Percentiles rank a stretch among this genome's conserved stretches.
Evolutionary conservation across 2,797 vertebrate genomes (phyloP).

Genomic region (Mus minutoides): DNA sequence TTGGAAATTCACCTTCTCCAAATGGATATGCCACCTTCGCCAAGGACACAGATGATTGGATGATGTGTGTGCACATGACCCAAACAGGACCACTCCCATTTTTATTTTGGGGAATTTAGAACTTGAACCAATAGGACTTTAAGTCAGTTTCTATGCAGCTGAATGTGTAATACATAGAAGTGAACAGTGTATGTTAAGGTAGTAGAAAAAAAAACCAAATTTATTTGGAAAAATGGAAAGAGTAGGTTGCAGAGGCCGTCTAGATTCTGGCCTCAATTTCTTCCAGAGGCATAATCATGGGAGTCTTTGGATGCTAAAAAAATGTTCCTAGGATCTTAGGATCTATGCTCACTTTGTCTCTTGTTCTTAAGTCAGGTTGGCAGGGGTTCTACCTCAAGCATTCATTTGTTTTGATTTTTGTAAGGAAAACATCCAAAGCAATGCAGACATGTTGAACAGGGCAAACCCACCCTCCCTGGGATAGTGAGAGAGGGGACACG

Average conservation of each 20-base stretch:
- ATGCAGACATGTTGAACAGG: neutral
- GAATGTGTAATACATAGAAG: neutral
- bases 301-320: neutral
- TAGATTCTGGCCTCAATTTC: neutral
- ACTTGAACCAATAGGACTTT: conserved; percentile 1
- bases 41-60: neutral
- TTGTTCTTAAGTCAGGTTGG: neutral
- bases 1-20: neutral
- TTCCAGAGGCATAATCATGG: neutral
- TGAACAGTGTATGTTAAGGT: neutral
- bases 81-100: conserved; percentile 6
- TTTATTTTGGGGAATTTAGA: neutral
- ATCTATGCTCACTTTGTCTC: neutral
- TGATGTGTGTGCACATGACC: neutral
- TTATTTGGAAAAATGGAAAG: neutral
- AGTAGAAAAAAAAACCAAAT: neutral
- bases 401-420: neutral
- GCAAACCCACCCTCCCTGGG: neutral
- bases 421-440: neutral
- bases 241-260: neutral
- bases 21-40: neutral
- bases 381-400: neutral
- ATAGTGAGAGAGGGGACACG: neutral
- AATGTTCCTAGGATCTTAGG: neutral
- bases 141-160: neutral